phyloP scores from a whole-genome alignment of 2,113 vertebrate species.

The Hucho hucho region DNA sequence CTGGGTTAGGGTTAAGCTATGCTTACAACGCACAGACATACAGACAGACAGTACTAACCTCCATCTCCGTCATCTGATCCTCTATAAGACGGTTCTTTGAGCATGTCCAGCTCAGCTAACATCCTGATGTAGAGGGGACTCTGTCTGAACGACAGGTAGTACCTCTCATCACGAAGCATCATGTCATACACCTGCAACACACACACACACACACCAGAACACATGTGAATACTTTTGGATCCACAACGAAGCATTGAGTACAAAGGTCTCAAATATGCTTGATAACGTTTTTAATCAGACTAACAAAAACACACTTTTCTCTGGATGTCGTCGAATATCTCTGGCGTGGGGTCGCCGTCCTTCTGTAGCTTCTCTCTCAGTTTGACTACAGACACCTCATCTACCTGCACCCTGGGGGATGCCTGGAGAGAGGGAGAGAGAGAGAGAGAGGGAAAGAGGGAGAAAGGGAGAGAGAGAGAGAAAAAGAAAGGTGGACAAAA shows the following conservation, averaged over 20 bases:
- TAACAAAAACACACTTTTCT: slow-evolving; percentile 77
- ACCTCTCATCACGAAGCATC: slow-evolving; percentile 94
- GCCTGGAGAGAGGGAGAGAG: slow-evolving; percentile 77
- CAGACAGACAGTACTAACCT: slow-evolving; percentile 66
- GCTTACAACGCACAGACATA: neutral
- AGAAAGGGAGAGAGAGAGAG: neutral
- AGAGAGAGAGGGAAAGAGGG: neutral
- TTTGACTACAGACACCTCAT: slow-evolving; percentile 82
- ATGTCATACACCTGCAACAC: slow-evolving; percentile 88
- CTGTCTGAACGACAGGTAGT: slow-evolving; percentile 95
- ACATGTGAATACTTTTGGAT: too few relatives aligned
- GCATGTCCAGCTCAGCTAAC: slow-evolving; percentile 97
- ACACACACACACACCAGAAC: neutral
- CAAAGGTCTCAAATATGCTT: neutral
- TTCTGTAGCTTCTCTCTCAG: slow-evolving; percentile 90
- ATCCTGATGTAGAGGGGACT: slow-evolving; percentile 93
- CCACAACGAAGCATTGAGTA: neutral
- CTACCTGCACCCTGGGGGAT: slow-evolving; percentile 92
- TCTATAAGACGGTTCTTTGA: slow-evolving; percentile 97
- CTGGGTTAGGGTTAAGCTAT: neutral
- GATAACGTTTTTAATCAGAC: neutral
- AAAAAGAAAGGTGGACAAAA: too few relatives aligned
- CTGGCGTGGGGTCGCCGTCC: slow-evolving; percentile 91
- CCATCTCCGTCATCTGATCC: slow-evolving; percentile 95
- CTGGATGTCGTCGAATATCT: slow-evolving; percentile 98